Conservation (phyloP, 2,888 invertebrate species). For the Chrysodeixis includens region DNA sequence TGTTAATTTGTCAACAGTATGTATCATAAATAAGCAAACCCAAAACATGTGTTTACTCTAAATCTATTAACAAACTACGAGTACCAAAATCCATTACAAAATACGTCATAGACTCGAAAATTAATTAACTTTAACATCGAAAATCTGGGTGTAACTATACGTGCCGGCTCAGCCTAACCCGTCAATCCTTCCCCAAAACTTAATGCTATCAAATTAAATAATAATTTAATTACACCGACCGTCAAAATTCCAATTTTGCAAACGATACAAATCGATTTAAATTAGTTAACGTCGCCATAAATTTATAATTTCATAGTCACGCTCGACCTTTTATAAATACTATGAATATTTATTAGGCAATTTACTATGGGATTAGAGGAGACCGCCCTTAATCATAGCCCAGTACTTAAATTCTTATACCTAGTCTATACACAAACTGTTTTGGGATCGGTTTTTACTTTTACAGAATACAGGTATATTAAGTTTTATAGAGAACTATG, state of each 20-base stretch:
- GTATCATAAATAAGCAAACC: not conserved
- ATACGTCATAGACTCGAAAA: not conserved
- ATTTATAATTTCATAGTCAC: constrained; percentile 44
- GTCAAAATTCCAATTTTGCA: constrained; percentile 47
- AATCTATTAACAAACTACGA: too few relatives aligned
- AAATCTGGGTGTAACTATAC: constrained; percentile 3
- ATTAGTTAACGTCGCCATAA: constrained; percentile 49
- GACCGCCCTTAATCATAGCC: not conserved
- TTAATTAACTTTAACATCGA: constrained; percentile 7
- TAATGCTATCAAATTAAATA: constrained; percentile 43
- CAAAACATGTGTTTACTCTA: not conserved
- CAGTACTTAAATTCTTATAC: constrained; percentile 2
- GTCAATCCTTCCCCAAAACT: constrained; percentile 21
- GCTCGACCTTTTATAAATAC: constrained; percentile 35
- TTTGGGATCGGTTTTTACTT: not conserved
- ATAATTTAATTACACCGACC: constrained; percentile 44
- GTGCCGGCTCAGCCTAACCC: constrained; percentile 8
- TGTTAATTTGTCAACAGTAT: not conserved
- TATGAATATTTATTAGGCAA: constrained; percentile 51
- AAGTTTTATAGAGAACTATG: too few relatives aligned
- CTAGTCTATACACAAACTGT: not conserved
- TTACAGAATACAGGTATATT: not conserved
- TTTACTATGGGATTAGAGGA: constrained; percentile 29
- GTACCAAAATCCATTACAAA: not conserved
- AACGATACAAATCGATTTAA: constrained; percentile 52